These are phyloP conservation scores for Saguinus imperator DNA, from an alignment of 2,113 vertebrate species.

Conservation along the genomic window DNA sequence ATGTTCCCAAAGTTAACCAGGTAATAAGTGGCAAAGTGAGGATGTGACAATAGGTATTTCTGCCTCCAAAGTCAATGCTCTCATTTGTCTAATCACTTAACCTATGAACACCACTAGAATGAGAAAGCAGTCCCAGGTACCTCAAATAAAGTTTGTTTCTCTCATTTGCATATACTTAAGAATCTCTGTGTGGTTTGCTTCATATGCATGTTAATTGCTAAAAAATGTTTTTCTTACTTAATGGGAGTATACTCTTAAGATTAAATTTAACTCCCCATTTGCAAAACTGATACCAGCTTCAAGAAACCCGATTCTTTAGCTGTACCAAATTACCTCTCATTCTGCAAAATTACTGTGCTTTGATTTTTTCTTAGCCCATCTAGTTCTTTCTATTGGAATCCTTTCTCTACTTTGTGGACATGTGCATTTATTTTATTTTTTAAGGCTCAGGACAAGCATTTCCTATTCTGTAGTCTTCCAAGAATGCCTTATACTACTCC, in stretches of 20 bases:
- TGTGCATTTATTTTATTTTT: not conserved
- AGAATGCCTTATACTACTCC: not conserved
- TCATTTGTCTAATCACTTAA: not conserved
- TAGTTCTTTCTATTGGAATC: not conserved
- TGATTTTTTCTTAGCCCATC: not conserved
- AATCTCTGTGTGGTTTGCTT: not conserved
- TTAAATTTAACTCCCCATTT: not conserved
- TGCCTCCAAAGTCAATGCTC: not conserved
- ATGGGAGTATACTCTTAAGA: not conserved
- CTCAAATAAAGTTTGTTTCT: not conserved
- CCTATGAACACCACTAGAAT: not conserved
- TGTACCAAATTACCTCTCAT: not conserved
- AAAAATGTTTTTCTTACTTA: not conserved
- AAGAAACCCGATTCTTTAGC: not conserved
- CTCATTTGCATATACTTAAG: not conserved
- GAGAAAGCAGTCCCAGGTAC: not conserved
- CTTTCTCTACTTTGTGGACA: not conserved
- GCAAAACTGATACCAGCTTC: not conserved
- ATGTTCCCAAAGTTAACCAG: not conserved
- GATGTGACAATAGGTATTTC: not conserved
- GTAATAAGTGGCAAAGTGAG: not conserved
- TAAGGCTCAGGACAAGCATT: not conserved
- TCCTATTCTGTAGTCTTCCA: not conserved
- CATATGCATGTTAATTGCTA: not conserved
- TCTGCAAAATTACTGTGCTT: not conserved